Conservation (phyloP, 2,888 invertebrate genomes). For the Dryococelus australis region DNA sequence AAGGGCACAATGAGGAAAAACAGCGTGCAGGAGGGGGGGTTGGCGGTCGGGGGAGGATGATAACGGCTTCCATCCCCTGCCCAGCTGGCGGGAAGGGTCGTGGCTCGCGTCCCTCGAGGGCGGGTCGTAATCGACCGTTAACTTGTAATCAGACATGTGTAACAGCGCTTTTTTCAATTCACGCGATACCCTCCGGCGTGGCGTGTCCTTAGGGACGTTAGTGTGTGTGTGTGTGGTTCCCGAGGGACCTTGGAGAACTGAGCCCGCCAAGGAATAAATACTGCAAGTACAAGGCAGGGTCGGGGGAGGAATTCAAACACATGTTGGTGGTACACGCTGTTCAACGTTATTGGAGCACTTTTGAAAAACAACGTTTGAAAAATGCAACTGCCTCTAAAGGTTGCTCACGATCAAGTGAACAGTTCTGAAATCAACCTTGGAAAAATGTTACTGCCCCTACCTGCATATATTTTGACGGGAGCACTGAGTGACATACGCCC, state of each 20-base stretch:
- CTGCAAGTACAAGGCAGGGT: slow-evolving; percentile 40
- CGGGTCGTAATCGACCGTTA: slow-evolving; percentile 45
- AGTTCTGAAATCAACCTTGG: no score
- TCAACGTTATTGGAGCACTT: no score
- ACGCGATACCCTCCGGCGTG: neutral
- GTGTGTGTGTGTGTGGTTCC: slow-evolving; percentile 12
- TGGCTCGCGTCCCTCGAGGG: neutral
- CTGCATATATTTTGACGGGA: no score
- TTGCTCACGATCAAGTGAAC: no score
- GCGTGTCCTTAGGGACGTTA: neutral
- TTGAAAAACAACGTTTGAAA: no score
- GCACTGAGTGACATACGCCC: no score
- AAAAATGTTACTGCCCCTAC: no score
- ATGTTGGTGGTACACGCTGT: neutral
- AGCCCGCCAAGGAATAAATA: slow-evolving; percentile 45
- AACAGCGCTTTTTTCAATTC: slow-evolving; percentile 39
- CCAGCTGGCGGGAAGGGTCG: neutral
- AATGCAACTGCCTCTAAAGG: no score
- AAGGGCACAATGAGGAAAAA: slow-evolving; percentile 5
- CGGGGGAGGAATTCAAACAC: neutral
- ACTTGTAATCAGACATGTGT: slow-evolving; percentile 45
- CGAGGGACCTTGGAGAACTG: neutral
- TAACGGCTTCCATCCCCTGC: slow-evolving; percentile 16
- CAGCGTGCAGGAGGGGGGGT: neutral
- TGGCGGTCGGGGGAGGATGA: neutral